A percentile compares a stretch with the other conserved stretches of the same genome.
Conservation (phyloP, 2,113 vertebrate genomes). For the Ondatra zibethicus region DNA sequence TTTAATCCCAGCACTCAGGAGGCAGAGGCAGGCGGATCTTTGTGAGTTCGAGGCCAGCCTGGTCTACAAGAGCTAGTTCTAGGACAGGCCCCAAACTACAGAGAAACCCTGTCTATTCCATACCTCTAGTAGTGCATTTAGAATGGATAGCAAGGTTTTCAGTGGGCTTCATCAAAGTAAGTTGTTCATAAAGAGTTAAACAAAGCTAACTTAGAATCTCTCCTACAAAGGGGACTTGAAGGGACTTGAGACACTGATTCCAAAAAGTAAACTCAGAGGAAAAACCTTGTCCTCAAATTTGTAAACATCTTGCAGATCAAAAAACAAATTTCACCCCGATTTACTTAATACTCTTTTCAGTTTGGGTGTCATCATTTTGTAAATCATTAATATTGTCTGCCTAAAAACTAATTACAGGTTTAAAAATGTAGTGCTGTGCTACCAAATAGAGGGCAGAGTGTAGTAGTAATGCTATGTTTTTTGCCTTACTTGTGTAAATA, state of each 20-base stretch:
- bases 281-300: not conserved
- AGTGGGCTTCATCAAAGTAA: not conserved
- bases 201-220: not conserved
- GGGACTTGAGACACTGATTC: not conserved
- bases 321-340: not conserved
- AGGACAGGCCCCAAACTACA: too few species aligned
- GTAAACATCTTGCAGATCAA: not conserved
- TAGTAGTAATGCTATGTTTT: not conserved
- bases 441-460: not conserved
- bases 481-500: slow-evolving; percentile 10
- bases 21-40: too few species aligned
- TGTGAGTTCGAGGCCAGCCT: too few species aligned
- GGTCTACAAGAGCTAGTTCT: too few species aligned
- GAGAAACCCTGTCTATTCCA: too few species aligned
- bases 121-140: not conserved
- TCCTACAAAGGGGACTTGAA: not conserved
- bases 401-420: not conserved
- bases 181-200: not conserved
- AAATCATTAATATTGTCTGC: not conserved
- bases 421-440: not conserved
- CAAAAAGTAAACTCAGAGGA: not conserved
- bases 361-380: not conserved
- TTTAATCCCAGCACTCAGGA: too few species aligned
- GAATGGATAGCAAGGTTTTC: not conserved
- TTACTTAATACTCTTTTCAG: not conserved